Percentiles rank a stretch among this genome's conserved stretches.
These are phyloP conservation scores for Pollicipes pollicipes DNA, from an alignment of 1,140 invertebrate genomes.

Conservation along the genomic window DNA sequence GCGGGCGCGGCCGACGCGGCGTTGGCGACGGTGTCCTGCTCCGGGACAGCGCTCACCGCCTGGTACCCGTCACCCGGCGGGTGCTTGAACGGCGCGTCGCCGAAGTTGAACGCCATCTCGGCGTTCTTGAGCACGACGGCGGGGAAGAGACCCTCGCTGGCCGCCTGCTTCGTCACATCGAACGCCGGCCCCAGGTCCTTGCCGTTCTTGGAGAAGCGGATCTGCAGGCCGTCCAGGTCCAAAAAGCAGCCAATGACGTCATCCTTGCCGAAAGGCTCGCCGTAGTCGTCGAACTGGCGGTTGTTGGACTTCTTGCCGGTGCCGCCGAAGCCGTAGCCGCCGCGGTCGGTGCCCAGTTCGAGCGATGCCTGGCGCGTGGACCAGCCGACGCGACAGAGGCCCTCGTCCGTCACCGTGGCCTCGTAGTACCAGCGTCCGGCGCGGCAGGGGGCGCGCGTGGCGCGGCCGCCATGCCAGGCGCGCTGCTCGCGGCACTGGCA, in stretches of 20 bases:
- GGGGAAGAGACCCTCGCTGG: conserved; percentile 64
- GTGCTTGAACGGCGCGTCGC: conserved; percentile 65
- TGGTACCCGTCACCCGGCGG: conserved; percentile 47
- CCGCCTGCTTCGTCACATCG: conserved; percentile 49
- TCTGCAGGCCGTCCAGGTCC: conserved; percentile 62
- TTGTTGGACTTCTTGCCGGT: conserved; percentile 96
- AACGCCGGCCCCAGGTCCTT: conserved; percentile 72
- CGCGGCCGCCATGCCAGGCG: conserved; percentile 85
- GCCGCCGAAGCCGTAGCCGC: conserved; percentile 95
- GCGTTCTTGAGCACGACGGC: conserved; percentile 95
- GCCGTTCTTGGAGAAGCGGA: conserved; percentile 86
- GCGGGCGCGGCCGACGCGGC: conserved; percentile 26
- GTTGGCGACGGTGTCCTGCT: conserved; percentile 43
- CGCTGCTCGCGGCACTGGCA: conserved; percentile 82
- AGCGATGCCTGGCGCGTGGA: conserved; percentile 50
- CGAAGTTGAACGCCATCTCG: conserved; percentile 94
- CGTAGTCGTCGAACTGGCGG: conserved; percentile 91
- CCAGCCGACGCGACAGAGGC: conserved; percentile 92
- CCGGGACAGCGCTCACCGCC: conserved; percentile 43
- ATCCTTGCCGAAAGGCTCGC: conserved; percentile 78
- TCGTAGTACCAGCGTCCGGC: conserved; percentile 88
- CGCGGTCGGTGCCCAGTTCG: conserved; percentile 57
- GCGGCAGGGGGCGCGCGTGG: conserved; percentile 66
- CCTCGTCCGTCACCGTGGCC: conserved; percentile 84
- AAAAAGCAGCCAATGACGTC: conserved; percentile 87